A percentile compares a stretch with the other conserved stretches of the same genome.
phyloP scores from a whole-genome alignment of 2,113 vertebrate genomes.

The Lasiurus borealis region DNA sequence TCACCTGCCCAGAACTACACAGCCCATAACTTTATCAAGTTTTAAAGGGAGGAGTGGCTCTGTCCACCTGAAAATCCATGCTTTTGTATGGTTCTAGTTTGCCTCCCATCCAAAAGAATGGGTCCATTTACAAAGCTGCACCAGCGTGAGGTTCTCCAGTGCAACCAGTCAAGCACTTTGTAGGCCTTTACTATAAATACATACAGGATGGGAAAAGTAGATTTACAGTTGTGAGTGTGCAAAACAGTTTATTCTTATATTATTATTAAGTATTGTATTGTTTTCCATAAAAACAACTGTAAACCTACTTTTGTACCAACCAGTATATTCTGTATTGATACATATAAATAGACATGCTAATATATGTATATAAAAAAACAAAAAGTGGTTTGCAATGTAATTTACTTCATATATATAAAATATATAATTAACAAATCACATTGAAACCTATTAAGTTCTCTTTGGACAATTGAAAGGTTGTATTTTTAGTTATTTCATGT shows the following conservation, averaged over 20 bases:
- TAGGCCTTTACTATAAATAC: background rate
- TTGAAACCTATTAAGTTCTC: no score
- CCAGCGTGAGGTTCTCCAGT: background rate
- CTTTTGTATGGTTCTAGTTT: background rate
- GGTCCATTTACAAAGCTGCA: background rate
- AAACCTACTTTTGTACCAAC: background rate
- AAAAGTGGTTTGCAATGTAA: background rate
- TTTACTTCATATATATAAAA: background rate
- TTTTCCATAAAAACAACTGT: background rate
- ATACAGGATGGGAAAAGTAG: background rate
- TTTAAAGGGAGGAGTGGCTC: background rate
- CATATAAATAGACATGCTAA: rapidly evolving
- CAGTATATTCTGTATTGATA: background rate
- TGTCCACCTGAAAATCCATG: background rate
- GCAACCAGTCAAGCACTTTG: background rate
- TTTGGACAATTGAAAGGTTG: no score
- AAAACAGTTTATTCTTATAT: background rate
- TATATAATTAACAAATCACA: background rate
- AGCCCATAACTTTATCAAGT: background rate
- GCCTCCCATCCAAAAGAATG: background rate
- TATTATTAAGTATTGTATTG: background rate
- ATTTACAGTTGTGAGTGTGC: background rate
- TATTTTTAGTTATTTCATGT: no score
- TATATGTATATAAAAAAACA: background rate
- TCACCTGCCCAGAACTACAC: background rate